phyloP scores from a whole-genome alignment of 2,797 vertebrate species.

The Chaenodraco wilsoni region DNA sequence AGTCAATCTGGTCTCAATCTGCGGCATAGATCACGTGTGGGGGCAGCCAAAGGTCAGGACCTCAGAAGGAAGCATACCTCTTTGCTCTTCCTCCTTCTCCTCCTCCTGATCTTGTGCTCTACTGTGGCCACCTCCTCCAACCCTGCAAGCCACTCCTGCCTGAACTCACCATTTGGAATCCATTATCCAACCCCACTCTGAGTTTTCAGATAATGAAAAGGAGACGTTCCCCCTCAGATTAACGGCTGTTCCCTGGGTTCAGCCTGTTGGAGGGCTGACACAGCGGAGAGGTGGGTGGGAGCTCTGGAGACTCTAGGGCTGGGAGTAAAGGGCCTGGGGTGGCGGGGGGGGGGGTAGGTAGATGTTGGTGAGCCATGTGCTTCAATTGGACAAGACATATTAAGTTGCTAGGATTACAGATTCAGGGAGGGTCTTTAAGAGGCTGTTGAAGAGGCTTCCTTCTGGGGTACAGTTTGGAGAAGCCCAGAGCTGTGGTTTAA shows the following conservation, averaged over 20 bases:
- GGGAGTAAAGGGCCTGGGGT: conserved; percentile 4
- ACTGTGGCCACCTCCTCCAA: conserved; percentile 50
- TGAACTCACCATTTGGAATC: conserved; percentile 76
- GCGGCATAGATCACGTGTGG: conserved; percentile 54
- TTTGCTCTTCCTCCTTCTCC: conserved; percentile 28
- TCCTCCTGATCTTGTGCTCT: conserved; percentile 36
- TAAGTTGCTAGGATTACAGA: conserved; percentile 14
- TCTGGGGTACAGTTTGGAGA: conserved; percentile 19
- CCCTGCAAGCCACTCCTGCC: conserved; percentile 55
- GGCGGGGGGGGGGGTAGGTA: not conserved
- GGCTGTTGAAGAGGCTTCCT: conserved; percentile 22
- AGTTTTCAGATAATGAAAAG: conserved; percentile 81
- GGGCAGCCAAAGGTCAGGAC: conserved; percentile 80
- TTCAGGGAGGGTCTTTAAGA: conserved; percentile 22
- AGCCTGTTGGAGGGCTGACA: conserved; percentile 61
- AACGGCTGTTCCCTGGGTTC: conserved; percentile 61
- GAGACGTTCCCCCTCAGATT: conserved; percentile 68
- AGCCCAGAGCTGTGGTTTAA: conserved; percentile 25
- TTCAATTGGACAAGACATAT: conserved; percentile 23
- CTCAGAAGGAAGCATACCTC: conserved; percentile 71
- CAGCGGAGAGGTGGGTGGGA: conserved; percentile 40
- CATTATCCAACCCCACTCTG: conserved; percentile 68
- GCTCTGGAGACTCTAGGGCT: conserved; percentile 8
- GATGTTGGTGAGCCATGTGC: conserved; percentile 25
- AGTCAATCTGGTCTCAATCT: conserved; percentile 79